A percentile compares a stretch with the other conserved stretches of the same genome.
phyloP scores from a whole-genome alignment of 2,113 vertebrate species.

The Setophaga petechia region DNA sequence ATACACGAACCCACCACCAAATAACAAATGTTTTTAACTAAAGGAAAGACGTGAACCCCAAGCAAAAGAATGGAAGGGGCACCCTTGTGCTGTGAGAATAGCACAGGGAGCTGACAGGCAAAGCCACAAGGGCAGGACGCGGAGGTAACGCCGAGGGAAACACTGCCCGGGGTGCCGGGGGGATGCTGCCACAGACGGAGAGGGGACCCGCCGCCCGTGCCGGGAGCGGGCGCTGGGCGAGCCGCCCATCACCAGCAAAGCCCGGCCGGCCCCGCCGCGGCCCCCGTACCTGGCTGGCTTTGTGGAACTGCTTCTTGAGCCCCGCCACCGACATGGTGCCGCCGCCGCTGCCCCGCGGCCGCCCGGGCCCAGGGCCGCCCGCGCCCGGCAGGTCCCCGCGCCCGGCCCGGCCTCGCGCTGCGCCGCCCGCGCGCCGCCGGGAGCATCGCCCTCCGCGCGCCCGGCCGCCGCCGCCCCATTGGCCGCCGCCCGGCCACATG shows the following conservation, averaged over 20 bases:
- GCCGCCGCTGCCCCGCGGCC: neutral
- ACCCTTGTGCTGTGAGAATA: rapidly evolving
- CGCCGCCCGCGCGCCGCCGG: too few relatives aligned
- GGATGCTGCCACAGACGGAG: neutral
- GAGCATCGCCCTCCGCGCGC: too few relatives aligned
- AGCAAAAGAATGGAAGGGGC: neutral
- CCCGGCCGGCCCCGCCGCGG: neutral
- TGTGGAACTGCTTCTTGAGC: constrained; percentile 91
- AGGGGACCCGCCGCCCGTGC: neutral
- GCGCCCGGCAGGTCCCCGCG: neutral
- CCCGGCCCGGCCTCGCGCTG: too few relatives aligned
- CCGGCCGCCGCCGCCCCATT: constrained; percentile 38
- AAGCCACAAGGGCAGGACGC: neutral
- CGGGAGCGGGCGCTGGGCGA: neutral
- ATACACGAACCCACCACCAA: neutral
- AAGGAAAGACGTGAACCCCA: neutral
- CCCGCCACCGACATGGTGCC: constrained; percentile 85
- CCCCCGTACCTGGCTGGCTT: constrained; percentile 86
- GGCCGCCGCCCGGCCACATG: constrained; percentile 51
- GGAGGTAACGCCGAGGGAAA: neutral
- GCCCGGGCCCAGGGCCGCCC: neutral
- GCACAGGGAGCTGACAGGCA: neutral
- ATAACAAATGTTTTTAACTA: rapidly evolving
- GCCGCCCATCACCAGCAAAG: neutral
- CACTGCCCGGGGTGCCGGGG: neutral